Percentiles rank a stretch among this genome's conserved stretches.
phyloP scores from a whole-genome alignment of 2,888 invertebrate species.

The Drosophila borborema region DNA sequence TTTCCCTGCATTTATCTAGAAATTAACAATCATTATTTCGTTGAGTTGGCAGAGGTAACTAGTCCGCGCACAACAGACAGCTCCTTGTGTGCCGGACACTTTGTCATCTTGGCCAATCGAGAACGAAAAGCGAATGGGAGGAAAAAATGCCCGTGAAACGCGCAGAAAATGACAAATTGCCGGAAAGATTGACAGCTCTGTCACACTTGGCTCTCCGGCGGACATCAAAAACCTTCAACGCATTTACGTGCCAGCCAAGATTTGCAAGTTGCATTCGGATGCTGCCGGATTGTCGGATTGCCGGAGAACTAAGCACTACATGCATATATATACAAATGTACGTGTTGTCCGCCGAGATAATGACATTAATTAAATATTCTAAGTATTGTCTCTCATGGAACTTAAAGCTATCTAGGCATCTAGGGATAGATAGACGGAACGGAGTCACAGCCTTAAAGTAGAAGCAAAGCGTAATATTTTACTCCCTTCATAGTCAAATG shows the following conservation, averaged over 20 bases:
- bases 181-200: conserved; percentile 17
- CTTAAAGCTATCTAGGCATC: not conserved
- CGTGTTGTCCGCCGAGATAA: not conserved
- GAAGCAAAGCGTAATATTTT: no score
- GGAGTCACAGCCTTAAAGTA: no score
- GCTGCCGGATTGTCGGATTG: conserved; percentile 12
- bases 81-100: not conserved
- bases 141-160: not conserved
- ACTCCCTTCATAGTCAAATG: no score
- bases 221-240: conserved; percentile 38
- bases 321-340: not conserved
- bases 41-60: not conserved
- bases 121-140: no score
- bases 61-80: not conserved
- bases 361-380: conserved; percentile 40
- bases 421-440: not conserved
- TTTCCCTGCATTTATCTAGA: not conserved
- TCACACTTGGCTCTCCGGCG: conserved; percentile 21
- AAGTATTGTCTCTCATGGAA: not conserved
- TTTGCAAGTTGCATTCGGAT: conserved; percentile 20
- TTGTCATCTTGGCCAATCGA: not conserved
- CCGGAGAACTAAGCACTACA: not conserved
- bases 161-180: conserved; percentile 11
- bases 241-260: conserved; percentile 43
- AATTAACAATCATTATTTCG: conserved; percentile 11